A percentile compares a stretch with the other conserved stretches of the same genome.
These are phyloP conservation scores for Urocyon cinereoargenteus DNA, from an alignment of 2,797 vertebrate species.

Conservation along the genomic window DNA sequence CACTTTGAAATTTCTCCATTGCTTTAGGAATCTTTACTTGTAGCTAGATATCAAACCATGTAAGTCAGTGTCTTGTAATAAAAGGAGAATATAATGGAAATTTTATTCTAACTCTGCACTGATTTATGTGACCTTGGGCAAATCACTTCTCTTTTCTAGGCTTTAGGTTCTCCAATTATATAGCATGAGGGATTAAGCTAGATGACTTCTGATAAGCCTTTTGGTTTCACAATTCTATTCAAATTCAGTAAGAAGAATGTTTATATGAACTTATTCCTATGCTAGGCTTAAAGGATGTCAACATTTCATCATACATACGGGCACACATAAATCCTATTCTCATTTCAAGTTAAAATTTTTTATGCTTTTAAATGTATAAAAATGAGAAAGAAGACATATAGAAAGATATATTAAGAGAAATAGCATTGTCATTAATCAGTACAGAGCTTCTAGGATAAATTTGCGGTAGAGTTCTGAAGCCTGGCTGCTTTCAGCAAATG, in stretches of 20 bases:
- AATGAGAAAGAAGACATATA: not conserved
- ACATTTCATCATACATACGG: not conserved
- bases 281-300: not conserved
- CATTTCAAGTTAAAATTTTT: slow-evolving; percentile 10
- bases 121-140: not conserved
- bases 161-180: not conserved
- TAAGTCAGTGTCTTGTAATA: not conserved
- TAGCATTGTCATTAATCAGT: not conserved
- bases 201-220: not conserved
- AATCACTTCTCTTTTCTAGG: not conserved
- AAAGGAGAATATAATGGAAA: not conserved
- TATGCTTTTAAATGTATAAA: not conserved
- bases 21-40: not conserved
- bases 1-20: not conserved
- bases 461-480: not conserved
- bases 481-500: not conserved
- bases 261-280: not conserved
- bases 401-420: not conserved
- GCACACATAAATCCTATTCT: not conserved
- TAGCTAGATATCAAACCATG: not conserved
- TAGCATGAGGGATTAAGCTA: not conserved
- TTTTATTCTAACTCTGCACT: not conserved
- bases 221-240: not conserved
- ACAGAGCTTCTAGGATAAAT: not conserved
- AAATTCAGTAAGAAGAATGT: not conserved